Percentiles rank a stretch among this genome's conserved stretches.
phyloP scores from a whole-genome alignment of 2,797 vertebrate species.

The Hybognathus amarus region DNA sequence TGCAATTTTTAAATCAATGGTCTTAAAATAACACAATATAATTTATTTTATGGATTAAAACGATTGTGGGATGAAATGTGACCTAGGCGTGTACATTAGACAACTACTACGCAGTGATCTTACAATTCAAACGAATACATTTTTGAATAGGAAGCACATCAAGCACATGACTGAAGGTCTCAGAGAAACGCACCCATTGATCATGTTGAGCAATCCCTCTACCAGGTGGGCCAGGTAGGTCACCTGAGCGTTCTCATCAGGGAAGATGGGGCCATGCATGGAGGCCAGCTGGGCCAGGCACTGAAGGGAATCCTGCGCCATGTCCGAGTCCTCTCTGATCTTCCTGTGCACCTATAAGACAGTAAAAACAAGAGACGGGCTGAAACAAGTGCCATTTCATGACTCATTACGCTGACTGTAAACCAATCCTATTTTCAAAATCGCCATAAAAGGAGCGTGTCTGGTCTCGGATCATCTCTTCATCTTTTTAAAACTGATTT shows the following conservation, averaged over 20 bases:
- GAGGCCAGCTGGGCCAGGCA: conserved; percentile 97
- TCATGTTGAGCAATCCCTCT: conserved; percentile 96
- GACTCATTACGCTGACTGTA: neutral
- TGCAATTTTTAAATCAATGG: neutral
- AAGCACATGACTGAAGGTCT: neutral
- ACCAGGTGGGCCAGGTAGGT: conserved; percentile 98
- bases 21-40: neutral
- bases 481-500: neutral
- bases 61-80: neutral
- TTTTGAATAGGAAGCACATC: neutral
- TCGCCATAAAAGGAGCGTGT: neutral
- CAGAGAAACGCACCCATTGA: conserved; percentile 91
- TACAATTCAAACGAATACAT: neutral
- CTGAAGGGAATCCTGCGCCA: conserved; percentile 98
- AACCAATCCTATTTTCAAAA: neutral
- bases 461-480: neutral
- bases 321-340: conserved; percentile 98
- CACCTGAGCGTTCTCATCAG: conserved; percentile 93
- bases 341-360: conserved; percentile 94
- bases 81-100: neutral
- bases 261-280: conserved; percentile 95
- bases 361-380: conserved; percentile 33
- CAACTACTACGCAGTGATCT: neutral
- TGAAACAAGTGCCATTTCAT: neutral
- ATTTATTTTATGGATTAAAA: neutral